Percentiles rank a stretch among this genome's conserved stretches.
These are phyloP conservation scores for Hirtodrosophila duncani DNA, from an alignment of 2,888 invertebrate genomes.

Conservation along the genomic window DNA sequence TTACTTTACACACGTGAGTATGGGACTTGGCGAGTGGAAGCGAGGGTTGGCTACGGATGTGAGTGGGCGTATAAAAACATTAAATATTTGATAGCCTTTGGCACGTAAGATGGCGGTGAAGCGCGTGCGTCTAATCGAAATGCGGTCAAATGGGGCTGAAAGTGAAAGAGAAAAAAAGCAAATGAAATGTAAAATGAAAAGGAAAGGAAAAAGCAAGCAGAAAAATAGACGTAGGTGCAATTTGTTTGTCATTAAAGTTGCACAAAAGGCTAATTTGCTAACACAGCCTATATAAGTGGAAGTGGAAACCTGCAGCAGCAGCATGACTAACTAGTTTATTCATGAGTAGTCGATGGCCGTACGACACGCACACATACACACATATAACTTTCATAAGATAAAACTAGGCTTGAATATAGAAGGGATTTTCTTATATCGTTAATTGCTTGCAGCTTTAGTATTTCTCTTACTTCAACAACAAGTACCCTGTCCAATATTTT, in stretches of 20 bases:
- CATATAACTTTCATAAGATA: no score
- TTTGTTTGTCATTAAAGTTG: conserved; percentile 71
- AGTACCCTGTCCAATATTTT: no score
- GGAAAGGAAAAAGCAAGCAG: background rate
- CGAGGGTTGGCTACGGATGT: background rate
- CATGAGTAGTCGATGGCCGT: no score
- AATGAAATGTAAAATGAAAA: background rate
- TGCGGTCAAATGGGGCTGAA: conserved; percentile 65
- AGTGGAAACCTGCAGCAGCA: conserved; percentile 39
- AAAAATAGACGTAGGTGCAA: conserved; percentile 49
- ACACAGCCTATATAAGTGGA: conserved; percentile 25
- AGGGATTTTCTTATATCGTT: no score
- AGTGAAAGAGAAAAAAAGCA: conserved; percentile 18
- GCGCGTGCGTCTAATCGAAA: conserved; percentile 61
- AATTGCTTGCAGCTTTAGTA: no score
- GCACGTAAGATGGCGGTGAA: conserved; percentile 57
- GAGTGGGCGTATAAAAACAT: conserved; percentile 35
- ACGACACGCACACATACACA: no score
- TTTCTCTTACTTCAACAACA: conserved; percentile 1
- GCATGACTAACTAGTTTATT: no score
- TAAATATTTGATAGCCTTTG: conserved; percentile 64
- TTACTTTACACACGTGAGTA: conserved; percentile 92
- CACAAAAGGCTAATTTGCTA: conserved; percentile 69
- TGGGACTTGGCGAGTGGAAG: background rate
- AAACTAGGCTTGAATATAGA: no score